phyloP scores from a whole-genome alignment of 2,888 invertebrate species.

The Catocala sponsa region DNA sequence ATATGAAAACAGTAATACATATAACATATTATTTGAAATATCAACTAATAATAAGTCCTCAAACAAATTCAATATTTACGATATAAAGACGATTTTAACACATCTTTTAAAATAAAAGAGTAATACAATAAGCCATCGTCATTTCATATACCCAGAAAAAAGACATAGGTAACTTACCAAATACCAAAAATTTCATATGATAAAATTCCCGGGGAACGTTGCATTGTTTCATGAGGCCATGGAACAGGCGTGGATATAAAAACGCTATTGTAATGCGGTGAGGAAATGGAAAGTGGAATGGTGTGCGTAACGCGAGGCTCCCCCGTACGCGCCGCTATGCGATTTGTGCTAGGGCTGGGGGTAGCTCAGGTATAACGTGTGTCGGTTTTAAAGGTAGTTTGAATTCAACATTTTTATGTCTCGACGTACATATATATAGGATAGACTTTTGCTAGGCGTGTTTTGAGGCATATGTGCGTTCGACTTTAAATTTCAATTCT shows the following conservation, averaged over 20 bases:
- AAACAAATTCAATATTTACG: too few species aligned
- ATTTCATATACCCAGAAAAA: constrained; percentile 11
- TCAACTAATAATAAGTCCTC: too few species aligned
- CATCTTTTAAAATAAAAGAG: too few species aligned
- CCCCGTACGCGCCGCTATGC: constrained; percentile 78
- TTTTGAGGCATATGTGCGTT: too few species aligned
- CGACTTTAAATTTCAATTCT: too few species aligned
- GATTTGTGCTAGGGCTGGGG: constrained; percentile 65
- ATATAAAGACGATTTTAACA: too few species aligned
- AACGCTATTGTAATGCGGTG: constrained; percentile 70
- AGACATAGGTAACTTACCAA: constrained; percentile 5
- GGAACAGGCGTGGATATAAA: constrained; percentile 62
- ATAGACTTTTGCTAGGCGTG: too few species aligned
- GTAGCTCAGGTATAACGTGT: constrained; percentile 23
- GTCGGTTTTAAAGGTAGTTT: not conserved
- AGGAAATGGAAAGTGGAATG: constrained; percentile 82
- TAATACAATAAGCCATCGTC: too few species aligned
- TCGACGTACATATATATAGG: too few species aligned
- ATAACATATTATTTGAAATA: too few species aligned
- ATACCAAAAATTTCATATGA: constrained; percentile 35
- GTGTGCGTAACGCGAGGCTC: constrained; percentile 81
- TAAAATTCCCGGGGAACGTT: constrained; percentile 52
- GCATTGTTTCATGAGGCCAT: constrained; percentile 57
- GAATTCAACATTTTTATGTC: not conserved
- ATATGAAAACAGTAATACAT: too few species aligned